Conservation (phyloP, 53 echinoderm and acorn worm genomes). For the Apostichopus leukothele region DNA sequence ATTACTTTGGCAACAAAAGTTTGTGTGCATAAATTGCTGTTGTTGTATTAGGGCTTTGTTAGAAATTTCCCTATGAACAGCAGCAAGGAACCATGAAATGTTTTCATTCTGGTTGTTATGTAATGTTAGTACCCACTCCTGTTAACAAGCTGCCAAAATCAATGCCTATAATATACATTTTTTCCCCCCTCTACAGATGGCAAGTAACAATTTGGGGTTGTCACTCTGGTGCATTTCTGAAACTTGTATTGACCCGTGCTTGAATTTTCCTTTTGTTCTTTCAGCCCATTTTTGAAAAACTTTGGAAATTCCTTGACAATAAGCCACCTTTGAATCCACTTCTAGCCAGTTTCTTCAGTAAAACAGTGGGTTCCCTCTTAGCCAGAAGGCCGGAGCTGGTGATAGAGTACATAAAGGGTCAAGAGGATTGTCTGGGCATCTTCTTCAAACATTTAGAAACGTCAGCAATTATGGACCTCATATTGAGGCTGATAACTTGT, state of each 20-base stretch:
- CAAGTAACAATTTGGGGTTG: too few species aligned
- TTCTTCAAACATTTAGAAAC: slow-evolving; percentile 92
- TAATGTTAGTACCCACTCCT: too few species aligned
- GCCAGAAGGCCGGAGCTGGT: slow-evolving; percentile 85
- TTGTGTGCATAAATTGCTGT: too few species aligned
- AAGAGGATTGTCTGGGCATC: slow-evolving; percentile 83
- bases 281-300: slow-evolving; percentile 73
- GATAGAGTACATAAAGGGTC: slow-evolving; percentile 80
- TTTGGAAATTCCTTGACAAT: slow-evolving; percentile 89
- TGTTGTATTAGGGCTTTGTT: too few species aligned
- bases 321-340: slow-evolving; percentile 98
- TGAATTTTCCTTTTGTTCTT: slow-evolving; percentile 29
- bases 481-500: slow-evolving; percentile 92
- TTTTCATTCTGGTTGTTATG: too few species aligned
- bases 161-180: too few species aligned
- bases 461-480: slow-evolving; percentile 99
- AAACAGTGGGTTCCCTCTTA: slow-evolving; percentile 90
- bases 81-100: too few species aligned
- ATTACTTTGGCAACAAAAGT: too few species aligned
- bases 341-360: slow-evolving; percentile 98
- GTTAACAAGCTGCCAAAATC: too few species aligned
- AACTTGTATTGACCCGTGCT: background rate
- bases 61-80: too few species aligned
- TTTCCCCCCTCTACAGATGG: too few species aligned
- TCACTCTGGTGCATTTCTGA: too few species aligned